Conservation (phyloP, 2,797 vertebrate species). For the Danio choprae region DNA sequence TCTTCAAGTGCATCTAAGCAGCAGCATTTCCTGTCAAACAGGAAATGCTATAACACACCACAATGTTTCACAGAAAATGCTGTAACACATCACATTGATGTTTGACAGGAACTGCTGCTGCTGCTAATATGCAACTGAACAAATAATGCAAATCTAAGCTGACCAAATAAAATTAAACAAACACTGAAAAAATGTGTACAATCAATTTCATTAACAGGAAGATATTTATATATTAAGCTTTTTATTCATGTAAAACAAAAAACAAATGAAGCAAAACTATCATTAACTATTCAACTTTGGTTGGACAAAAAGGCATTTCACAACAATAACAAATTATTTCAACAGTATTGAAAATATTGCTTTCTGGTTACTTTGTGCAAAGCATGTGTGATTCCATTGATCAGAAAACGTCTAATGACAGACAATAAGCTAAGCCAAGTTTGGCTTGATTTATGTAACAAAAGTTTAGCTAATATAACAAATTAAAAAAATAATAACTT, state of each 20-base stretch:
- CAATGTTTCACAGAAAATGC: too few species aligned
- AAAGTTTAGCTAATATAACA: neutral
- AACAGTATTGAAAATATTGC: neutral
- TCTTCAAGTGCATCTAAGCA: too few species aligned
- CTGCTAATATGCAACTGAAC: too few species aligned
- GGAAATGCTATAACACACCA: too few species aligned
- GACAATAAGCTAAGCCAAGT: neutral
- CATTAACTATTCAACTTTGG: neutral
- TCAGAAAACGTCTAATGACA: neutral
- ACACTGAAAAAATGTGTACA: too few species aligned
- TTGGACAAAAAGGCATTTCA: neutral
- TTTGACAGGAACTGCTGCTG: slow-evolving; percentile 21
- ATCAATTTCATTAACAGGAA: too few species aligned
- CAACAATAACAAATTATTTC: neutral
- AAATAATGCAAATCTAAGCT: too few species aligned
- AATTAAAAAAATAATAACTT: neutral
- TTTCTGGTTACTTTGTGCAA: neutral
- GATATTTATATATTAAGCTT: too few species aligned
- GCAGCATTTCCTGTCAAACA: too few species aligned
- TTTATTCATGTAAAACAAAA: neutral
- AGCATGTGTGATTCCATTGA: neutral
- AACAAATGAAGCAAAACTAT: neutral
- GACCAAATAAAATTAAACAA: too few species aligned
- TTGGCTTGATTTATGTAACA: neutral
- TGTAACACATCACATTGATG: neutral